Evolutionary conservation across 2,888 invertebrate species (phyloP), one percentile per base, ranked within the genome.

Genomic region (Lottia scabra): DNA sequence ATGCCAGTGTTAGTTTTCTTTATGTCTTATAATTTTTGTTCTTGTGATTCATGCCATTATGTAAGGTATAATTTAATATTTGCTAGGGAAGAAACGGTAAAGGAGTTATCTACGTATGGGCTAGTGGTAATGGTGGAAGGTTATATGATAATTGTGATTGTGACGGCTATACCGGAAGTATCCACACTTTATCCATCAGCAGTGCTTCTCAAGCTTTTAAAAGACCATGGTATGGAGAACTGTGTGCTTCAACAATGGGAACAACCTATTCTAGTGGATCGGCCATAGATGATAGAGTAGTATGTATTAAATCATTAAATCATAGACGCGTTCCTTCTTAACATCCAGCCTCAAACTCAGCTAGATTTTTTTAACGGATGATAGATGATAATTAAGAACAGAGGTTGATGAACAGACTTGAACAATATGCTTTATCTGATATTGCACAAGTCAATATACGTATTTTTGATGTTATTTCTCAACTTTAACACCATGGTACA

Each of bases 181-280:
- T 96, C 77, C 96, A 94, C 90, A 97, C 97, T 0, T 92, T 98
- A 78, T 94, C 95, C 0, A 94, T 98, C 67, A 95, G 95, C 68
- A 95, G 95, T 85, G 95, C 95, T 5, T 95, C 95, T 2, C 94
- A 96, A 89, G 92, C 77, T 46, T 79, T 79, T 69, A 76, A 78
- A 30, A 94, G 95, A 85, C 96, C 96, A 15, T 96, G 95, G 95
- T 98, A 97, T 87, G 95, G 95, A 2, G 98, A 98, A 89, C 92
- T 92, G 73, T 98, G 98, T 87, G 93, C 97, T 0, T 95, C 96
- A 0, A 95, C 95, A 0, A 91, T 97, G 82, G 95, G 96, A 0
- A 94, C 95, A 0, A 95, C 97, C 0, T 97, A 96, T 90, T 96
- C 96, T 68, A 95, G 96, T 74, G 96, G 96, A 72, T 93, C 94